Evolutionary conservation across 2,888 invertebrate genomes (phyloP).

Genomic region (Thelaira solivaga): DNA sequence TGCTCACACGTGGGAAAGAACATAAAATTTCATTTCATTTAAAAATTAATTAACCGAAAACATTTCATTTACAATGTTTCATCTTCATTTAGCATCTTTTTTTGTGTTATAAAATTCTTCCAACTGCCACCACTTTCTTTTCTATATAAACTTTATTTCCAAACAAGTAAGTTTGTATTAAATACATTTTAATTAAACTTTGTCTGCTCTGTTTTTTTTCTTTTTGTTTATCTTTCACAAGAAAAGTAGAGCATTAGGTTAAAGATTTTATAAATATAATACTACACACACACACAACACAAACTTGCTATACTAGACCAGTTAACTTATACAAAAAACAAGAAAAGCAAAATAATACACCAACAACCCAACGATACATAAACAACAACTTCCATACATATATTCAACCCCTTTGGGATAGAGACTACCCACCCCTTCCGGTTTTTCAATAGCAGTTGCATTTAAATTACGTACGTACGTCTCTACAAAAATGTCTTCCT

Average conservation of each 20-base stretch:
- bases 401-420: background rate
- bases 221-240: constrained; percentile 11
- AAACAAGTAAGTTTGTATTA: background rate
- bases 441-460: constrained; percentile 9
- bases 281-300: too few species aligned
- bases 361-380: background rate
- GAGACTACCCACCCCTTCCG: too few species aligned
- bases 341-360: too few species aligned
- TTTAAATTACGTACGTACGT: constrained; percentile 2
- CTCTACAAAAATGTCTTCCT: constrained; percentile 34
- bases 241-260: constrained; percentile 59
- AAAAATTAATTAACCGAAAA: too few species aligned
- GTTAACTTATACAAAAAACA: constrained; percentile 34
- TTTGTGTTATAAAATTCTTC: too few species aligned
- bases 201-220: constrained; percentile 24
- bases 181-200: constrained; percentile 46
- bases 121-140: background rate
- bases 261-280: constrained; percentile 45
- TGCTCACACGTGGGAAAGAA: too few species aligned
- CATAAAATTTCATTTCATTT: too few species aligned
- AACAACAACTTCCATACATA: background rate
- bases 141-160: background rate
- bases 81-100: too few species aligned
- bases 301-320: constrained; percentile 31
- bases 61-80: too few species aligned